Base-by-base conservation (phyloP, 2,797 vertebrate genomes). In the Capromys pilorides region DNA sequence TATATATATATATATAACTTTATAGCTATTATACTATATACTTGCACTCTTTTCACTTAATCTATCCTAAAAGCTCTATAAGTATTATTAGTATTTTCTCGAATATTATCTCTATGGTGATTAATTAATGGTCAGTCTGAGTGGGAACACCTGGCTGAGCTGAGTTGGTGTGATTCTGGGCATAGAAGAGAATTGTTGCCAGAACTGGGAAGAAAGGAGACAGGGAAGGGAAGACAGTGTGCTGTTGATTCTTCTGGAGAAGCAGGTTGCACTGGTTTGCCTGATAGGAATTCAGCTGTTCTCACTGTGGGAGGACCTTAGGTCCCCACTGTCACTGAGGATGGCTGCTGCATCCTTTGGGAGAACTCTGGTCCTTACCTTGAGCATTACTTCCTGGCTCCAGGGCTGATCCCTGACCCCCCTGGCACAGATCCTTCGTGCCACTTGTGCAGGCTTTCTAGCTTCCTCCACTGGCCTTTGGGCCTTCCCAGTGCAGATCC, bases 41-140 rank as follows among this genome's bases (percentile, higher is more conserved):
- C 22, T 80, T 95, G 4, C 4, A 83, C 66, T 85, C 78, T 49
- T 49, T 61, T 89, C n/a, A 95, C 64, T 91, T 83, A 91, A 86
- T 69, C 41, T 69, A 13, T 61, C 39, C 39, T 94, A 89, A 80
- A 95, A 54, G 18, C n/a, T 84, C 49, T 45, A 36, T 62, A 26
- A 78, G 19, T 71, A 61, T 33, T 88, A 91, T 75, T 75, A 45
- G 13, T 54, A n/a, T 64, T 77, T 81, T 54, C 28, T 41, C 51
- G 91, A 31, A 86, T 87, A 41, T 41, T 41, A 41, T 45, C 39
- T 4, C 69, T 11, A n/a, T 36, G 33, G 33, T 19, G 36, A 73
- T 39, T 73, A 73, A 71, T 71, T 39, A 71, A 71, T 39, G n/a
- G 54, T 57, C 54, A 57, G 54, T 39, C 39, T 39, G 69, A 39